Conservation (phyloP, 2,888 invertebrate species). For the Pterobdella sp. region DNA sequence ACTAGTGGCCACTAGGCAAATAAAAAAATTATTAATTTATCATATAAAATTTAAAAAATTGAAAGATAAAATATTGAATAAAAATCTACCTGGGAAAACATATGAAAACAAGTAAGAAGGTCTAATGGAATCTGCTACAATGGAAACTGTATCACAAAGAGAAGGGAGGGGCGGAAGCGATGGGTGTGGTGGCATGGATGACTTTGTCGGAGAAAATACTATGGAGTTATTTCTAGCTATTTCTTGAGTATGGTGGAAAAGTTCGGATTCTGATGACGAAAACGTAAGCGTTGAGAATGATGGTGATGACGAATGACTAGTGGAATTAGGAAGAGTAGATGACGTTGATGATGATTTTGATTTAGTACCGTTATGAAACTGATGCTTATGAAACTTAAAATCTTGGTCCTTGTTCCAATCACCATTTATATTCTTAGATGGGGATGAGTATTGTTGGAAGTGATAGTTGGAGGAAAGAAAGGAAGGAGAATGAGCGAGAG, state of each 20-base stretch:
- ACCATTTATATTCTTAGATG: neutral
- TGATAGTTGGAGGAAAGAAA: neutral
- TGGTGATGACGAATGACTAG: neutral
- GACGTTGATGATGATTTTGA: neutral
- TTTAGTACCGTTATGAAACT: neutral
- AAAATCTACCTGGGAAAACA: constrained; percentile 64
- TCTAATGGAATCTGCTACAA: constrained; percentile 41
- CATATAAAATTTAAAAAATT: neutral
- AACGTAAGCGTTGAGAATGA: neutral
- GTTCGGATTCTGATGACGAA: neutral
- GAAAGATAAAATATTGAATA: neutral
- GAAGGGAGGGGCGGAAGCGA: constrained; percentile 1
- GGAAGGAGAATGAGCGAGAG: constrained; percentile 25
- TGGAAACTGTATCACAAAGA: constrained; percentile 33
- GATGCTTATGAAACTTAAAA: neutral
- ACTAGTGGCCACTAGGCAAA: no score
- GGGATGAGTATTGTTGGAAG: no score
- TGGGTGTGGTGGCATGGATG: constrained; percentile 19
- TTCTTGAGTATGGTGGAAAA: no score
- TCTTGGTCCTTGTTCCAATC: neutral
- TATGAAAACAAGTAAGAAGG: constrained; percentile 61
- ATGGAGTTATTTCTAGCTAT: no score
- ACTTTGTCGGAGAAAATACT: neutral
- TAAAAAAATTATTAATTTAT: no score
- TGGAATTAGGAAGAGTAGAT: neutral